phyloP scores from a whole-genome alignment of 2,113 vertebrate species.

The Stictonetta naevosa region DNA sequence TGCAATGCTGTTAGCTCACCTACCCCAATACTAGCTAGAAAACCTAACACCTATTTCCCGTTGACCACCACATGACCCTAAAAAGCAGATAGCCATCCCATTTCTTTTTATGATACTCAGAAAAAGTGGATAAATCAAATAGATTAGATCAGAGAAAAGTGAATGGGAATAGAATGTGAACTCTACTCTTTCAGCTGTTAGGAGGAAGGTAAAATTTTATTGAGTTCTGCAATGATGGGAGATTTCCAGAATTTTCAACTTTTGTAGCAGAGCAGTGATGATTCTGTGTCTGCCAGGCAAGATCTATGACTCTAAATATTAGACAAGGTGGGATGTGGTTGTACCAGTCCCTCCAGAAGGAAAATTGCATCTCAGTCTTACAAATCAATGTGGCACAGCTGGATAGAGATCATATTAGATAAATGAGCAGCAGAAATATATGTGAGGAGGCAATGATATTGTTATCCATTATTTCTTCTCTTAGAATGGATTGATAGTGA shows the following conservation, averaged over 20 bases:
- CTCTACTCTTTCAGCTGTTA: not conserved
- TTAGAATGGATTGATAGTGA: constrained; percentile 59
- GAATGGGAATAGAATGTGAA: not conserved
- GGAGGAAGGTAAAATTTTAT: not conserved
- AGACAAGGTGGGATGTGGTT: not conserved
- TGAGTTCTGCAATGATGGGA: not conserved
- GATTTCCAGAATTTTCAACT: not conserved
- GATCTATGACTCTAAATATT: not conserved
- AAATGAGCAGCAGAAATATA: constrained; percentile 62
- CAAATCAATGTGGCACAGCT: constrained; percentile 41
- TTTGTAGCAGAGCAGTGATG: not conserved
- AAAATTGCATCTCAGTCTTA: not conserved
- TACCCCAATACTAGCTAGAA: not conserved
- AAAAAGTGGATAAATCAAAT: not conserved
- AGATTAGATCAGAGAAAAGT: not conserved
- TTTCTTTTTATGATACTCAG: not conserved
- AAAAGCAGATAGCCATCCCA: not conserved
- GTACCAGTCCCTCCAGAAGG: constrained; percentile 37
- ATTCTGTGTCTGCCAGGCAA: not conserved
- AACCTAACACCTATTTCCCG: not conserved
- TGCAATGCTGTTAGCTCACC: not conserved
- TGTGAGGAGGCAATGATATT: constrained; percentile 46
- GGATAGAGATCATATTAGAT: constrained; percentile 58
- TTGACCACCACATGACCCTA: not conserved
- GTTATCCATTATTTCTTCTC: constrained; percentile 64